Base-by-base conservation (phyloP, 1,140 invertebrate species). In the Drosophila lowei region DNA sequence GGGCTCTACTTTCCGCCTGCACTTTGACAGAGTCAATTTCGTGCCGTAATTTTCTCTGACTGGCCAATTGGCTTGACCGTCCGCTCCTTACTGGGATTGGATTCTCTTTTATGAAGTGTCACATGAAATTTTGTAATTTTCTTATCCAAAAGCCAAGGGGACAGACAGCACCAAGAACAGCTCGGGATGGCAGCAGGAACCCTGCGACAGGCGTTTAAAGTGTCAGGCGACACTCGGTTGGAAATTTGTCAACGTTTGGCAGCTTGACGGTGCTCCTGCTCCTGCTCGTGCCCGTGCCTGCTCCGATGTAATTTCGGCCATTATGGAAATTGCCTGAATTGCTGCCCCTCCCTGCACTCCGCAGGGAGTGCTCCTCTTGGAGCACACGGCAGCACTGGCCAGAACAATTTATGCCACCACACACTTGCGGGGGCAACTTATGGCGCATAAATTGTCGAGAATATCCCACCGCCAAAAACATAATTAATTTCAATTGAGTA, bases 101-200 rank as follows among this genome's bases (percentile, higher is more conserved):
- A 28, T 38, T 73, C 34, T 30, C 59, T 25, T 57, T 52, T 70
- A 62, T 67, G 50, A 83, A 88, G 83, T 86, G 81, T 86, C 81
- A 86, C 83, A 72, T 75, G 83, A 88, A 81, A 86, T 86, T 86
- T 80, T 72, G 81, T 86, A 88, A 86, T 86, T 88, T 86, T 86
- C 81, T 59, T 72, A 86, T 88, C 81, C 59, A 47, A 21, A 18
- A 15, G 11, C 11, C 28, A 21, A 30, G 11, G n/a, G 9, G 30
- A 49, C 25, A 62, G 74, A 66, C 34, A 38, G 34, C 9, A 7
- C 28, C 28, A 30, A 30, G 28, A 30, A 38, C 34, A 13, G 34
- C 1, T 13, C 11, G 13, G 11, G 9, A 34, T 5, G 34, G 11
- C 34, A 38, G 11, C 28, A 0, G 8, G 7, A 30, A 7, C 11